These are phyloP conservation scores for Hydroisotoma schaefferi DNA, from an alignment of 2,888 invertebrate genomes.

Conservation along the genomic window DNA sequence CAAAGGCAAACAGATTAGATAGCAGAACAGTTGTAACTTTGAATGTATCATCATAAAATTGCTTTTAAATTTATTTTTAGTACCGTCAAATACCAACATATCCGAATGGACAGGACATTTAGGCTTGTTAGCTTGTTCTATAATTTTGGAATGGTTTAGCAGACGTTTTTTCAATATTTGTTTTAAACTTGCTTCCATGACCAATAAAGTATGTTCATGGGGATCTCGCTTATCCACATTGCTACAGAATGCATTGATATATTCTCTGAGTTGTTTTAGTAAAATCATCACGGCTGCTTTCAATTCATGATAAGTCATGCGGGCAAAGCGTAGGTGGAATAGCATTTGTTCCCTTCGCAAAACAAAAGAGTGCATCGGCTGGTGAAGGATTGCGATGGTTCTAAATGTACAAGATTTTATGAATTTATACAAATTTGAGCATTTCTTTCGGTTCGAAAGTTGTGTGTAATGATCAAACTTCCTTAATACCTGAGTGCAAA, in stretches of 20 bases:
- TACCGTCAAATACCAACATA: no score
- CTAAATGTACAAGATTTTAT: no score
- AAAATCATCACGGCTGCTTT: not conserved
- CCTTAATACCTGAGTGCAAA: slow-evolving; percentile 22
- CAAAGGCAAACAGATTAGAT: no score
- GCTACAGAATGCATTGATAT: not conserved
- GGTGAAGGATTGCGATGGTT: not conserved
- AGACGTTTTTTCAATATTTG: not conserved
- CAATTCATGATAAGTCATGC: not conserved
- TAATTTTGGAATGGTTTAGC: slow-evolving; percentile 46
- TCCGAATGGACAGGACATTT: no score
- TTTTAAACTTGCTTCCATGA: not conserved
- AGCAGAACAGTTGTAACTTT: no score
- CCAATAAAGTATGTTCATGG: not conserved
- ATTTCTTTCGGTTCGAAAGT: no score
- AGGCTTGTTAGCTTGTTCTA: no score
- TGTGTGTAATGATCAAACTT: no score
- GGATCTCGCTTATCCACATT: not conserved
- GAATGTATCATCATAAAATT: no score
- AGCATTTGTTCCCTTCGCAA: slow-evolving; percentile 1
- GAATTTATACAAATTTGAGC: no score
- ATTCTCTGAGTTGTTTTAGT: slow-evolving; percentile 8
- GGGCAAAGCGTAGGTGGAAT: not conserved
- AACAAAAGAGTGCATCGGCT: not conserved
- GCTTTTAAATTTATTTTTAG: no score